Evolutionary conservation across 2,888 invertebrate species (phyloP).

Genomic region (Drosophila engyochracea): DNA sequence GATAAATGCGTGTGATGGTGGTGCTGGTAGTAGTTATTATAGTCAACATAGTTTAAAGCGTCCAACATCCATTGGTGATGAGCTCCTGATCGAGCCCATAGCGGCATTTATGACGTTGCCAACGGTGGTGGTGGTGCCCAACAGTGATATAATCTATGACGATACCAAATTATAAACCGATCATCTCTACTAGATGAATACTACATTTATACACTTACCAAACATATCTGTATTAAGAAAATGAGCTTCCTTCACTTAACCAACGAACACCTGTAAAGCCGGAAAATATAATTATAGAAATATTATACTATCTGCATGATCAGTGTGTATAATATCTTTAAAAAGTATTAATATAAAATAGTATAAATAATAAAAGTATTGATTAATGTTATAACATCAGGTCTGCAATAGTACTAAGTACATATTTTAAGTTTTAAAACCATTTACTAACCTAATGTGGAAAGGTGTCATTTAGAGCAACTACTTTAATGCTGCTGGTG

Average conservation of each 20-base stretch:
- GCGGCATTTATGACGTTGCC: constrained; percentile 65
- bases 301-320: constrained; percentile 10
- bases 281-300: not conserved
- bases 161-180: constrained; percentile 84
- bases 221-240: constrained; percentile 60
- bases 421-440: constrained; percentile 13
- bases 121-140: constrained; percentile 84
- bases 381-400: constrained; percentile 29
- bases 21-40: constrained; percentile 45
- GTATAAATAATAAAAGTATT: constrained; percentile 21
- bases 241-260: constrained; percentile 49
- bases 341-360: constrained; percentile 19
- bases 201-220: constrained; percentile 1
- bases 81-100: constrained; percentile 67
- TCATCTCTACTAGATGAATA: constrained; percentile 3
- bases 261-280: constrained; percentile 24
- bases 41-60: constrained; percentile 40
- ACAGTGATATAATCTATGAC: constrained; percentile 77
- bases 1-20: constrained; percentile 43
- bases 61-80: constrained; percentile 68
- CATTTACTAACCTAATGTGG: constrained; percentile 28
- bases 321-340: constrained; percentile 9
- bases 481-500: constrained; percentile 1
- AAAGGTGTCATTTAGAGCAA: constrained; percentile 44
- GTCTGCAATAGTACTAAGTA: constrained; percentile 33